phyloP scores from a whole-genome alignment of 2,797 vertebrate genomes.

The Tympanoctomys barrerae region DNA sequence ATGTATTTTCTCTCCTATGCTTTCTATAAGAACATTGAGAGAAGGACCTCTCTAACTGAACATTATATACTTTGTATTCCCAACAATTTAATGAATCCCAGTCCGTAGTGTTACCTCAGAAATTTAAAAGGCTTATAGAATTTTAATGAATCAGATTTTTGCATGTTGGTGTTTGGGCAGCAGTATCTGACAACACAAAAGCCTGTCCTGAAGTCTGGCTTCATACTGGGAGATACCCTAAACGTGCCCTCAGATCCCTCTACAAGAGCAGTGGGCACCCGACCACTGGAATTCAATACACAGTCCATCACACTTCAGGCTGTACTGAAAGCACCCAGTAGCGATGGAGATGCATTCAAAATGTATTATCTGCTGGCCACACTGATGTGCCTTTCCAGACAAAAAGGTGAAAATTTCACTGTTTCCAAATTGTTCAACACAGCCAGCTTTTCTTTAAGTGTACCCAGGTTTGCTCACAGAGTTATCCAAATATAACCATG shows the following conservation, averaged over 20 bases:
- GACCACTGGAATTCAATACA: not conserved
- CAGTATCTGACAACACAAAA: not conserved
- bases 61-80: not conserved
- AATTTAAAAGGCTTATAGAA: not conserved
- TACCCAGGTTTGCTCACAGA: not conserved
- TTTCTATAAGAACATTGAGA: not conserved
- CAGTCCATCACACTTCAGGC: not conserved
- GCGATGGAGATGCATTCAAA: not conserved
- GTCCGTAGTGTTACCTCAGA: not conserved
- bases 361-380: not conserved
- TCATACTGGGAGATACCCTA: not conserved
- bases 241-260: not conserved
- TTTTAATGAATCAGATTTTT: not conserved
- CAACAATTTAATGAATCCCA: not conserved
- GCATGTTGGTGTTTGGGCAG: not conserved
- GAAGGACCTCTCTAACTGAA: not conserved
- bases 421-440: not conserved
- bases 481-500: not conserved
- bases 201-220: not conserved
- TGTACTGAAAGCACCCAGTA: not conserved
- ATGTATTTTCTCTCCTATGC: not conserved
- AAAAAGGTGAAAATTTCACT: not conserved
- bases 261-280: not conserved
- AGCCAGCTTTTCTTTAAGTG: not conserved
- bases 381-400: not conserved